Conservation (phyloP, 2,113 vertebrate species). For the Crotalus horridus region DNA sequence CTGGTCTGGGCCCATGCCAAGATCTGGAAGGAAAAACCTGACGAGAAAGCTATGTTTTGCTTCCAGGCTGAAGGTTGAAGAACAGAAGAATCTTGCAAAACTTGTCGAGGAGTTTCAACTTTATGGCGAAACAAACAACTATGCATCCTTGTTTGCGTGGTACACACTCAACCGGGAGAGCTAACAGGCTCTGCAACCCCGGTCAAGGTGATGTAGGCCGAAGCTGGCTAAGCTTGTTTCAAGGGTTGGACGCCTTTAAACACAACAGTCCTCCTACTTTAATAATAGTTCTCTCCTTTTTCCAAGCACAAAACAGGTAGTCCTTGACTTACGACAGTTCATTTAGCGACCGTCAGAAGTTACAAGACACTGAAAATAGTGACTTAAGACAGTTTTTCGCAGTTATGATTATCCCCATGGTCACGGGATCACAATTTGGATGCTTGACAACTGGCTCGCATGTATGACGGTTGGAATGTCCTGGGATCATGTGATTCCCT, state of each 20-base stretch:
- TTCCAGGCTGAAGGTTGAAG: background rate
- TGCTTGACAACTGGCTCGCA: no score
- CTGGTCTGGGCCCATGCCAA: background rate
- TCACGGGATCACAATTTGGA: no score
- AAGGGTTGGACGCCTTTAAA: accelerated
- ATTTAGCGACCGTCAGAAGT: no score
- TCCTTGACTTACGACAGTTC: background rate
- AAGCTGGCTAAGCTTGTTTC: background rate
- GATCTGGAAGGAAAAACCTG: background rate
- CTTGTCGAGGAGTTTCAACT: no score
- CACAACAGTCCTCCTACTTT: background rate
- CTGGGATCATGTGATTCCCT: no score
- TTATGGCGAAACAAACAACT: background rate
- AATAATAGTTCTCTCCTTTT: background rate
- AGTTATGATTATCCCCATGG: no score
- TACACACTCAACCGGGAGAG: background rate
- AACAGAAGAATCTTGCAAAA: background rate
- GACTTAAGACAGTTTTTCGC: no score
- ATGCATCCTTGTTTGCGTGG: accelerated
- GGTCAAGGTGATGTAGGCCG: background rate
- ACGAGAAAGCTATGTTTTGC: background rate
- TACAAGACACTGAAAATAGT: no score
- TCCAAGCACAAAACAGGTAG: background rate
- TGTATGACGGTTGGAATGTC: no score
- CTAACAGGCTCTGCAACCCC: background rate